Conservation (phyloP, 1,140 invertebrate genomes). For the Drosophila watanabei region DNA sequence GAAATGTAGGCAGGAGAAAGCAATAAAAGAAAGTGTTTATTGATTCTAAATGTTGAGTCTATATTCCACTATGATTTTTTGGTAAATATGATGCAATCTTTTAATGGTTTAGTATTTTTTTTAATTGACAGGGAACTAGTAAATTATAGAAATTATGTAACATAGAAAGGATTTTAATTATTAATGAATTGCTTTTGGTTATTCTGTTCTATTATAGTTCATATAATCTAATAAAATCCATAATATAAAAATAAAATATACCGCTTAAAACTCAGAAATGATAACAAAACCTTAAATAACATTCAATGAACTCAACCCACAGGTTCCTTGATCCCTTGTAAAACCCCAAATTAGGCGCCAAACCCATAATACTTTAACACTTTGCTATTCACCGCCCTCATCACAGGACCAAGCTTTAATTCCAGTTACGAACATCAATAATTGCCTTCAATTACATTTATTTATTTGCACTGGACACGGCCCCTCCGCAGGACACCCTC, state of each 20-base stretch:
- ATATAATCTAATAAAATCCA: too few species aligned
- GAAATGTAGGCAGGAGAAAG: conserved; percentile 27
- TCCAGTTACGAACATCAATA: conserved; percentile 69
- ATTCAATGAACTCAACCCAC: not conserved
- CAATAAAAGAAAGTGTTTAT: conserved; percentile 29
- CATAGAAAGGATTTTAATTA: not conserved
- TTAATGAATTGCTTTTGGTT: not conserved
- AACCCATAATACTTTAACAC: conserved; percentile 6
- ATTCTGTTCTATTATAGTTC: too few species aligned
- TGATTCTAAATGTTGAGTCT: conserved; percentile 7
- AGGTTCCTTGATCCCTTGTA: not conserved
- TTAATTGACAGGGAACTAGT: not conserved
- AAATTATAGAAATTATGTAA: not conserved
- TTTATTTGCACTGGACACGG: conserved; percentile 68
- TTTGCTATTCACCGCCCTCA: conserved; percentile 4
- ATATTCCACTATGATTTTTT: not conserved
- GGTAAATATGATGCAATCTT: not conserved
- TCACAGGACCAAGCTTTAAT: conserved; percentile 54
- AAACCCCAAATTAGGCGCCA: conserved; percentile 13
- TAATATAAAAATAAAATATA: too few species aligned
- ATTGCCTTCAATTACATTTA: conserved; percentile 84
- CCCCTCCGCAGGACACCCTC: not conserved
- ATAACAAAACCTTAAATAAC: fast-evolving
- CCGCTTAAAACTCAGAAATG: not conserved
- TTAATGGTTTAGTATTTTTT: not conserved